phyloP scores from a whole-genome alignment of 1,140 invertebrate genomes.

The Formica selysi region DNA sequence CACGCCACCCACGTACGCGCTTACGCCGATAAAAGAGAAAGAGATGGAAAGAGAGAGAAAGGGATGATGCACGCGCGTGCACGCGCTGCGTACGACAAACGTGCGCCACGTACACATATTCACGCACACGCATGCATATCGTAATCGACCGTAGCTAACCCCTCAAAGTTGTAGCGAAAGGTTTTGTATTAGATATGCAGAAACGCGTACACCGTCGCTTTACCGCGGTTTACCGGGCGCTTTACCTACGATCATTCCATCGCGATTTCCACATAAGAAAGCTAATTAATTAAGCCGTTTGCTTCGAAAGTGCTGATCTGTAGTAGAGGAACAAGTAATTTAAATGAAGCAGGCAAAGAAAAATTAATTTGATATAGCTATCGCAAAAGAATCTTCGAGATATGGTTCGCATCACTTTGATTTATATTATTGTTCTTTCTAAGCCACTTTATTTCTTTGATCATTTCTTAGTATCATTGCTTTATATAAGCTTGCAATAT shows the following conservation, averaged over 20 bases:
- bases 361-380: neutral
- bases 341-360: neutral
- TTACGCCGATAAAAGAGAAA: conserved; percentile 65
- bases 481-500: neutral
- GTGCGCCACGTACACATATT: neutral
- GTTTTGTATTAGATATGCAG: conserved; percentile 60
- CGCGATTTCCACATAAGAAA: conserved; percentile 40
- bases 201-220: conserved; percentile 56
- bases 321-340: neutral
- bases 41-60: neutral
- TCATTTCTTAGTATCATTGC: neutral
- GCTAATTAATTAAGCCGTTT: conserved; percentile 60
- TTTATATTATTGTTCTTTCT: neutral
- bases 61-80: conserved; percentile 24
- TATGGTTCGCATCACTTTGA: neutral
- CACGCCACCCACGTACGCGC: conserved; percentile 72
- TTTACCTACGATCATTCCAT: conserved; percentile 47
- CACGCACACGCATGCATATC: neutral
- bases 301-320: conserved; percentile 9
- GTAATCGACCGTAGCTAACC: conserved; percentile 45
- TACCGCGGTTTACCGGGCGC: conserved; percentile 52
- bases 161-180: conserved; percentile 56
- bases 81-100: conserved; percentile 30
- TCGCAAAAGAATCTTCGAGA: neutral
- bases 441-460: neutral